These are phyloP conservation scores for Chloroceryle aenea DNA, from an alignment of 2,113 vertebrate genomes.

Conservation along the genomic window DNA sequence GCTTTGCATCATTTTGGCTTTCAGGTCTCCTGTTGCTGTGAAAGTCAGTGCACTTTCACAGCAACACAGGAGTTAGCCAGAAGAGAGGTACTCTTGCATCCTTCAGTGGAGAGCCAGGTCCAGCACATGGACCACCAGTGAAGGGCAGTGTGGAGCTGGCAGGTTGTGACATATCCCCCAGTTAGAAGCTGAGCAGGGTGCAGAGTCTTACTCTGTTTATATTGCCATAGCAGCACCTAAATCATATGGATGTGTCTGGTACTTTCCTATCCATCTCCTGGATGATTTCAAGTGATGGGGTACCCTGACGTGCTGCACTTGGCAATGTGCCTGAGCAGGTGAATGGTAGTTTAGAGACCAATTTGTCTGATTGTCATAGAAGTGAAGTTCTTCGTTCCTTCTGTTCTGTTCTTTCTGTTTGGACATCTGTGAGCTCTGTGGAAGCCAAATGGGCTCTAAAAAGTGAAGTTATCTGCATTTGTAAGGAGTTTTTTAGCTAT, in stretches of 20 bases:
- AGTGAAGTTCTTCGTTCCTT: not conserved
- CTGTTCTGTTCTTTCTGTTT: not conserved
- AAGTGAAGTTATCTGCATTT: not conserved
- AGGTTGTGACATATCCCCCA: not conserved
- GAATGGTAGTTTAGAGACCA: not conserved
- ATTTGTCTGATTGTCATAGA: not conserved
- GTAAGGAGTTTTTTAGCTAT: not conserved
- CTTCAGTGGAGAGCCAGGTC: not conserved
- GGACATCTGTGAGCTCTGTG: not conserved
- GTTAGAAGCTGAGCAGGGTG: accelerated
- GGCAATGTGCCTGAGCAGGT: not conserved
- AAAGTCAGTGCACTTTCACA: not conserved
- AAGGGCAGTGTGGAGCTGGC: not conserved
- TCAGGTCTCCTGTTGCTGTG: not conserved
- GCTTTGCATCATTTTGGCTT: not conserved
- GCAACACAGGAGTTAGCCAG: not conserved
- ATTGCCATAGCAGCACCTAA: not conserved
- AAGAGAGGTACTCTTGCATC: not conserved
- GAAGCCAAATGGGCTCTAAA: not conserved
- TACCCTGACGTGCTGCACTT: not conserved
- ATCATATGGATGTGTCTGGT: not conserved
- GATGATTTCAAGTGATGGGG: not conserved
- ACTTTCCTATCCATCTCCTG: not conserved
- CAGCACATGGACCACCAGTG: not conserved
- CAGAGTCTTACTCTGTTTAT: not conserved